Evolutionary conservation across 2,888 invertebrate species (phyloP).

Genomic region (Cheilosia soror): DNA sequence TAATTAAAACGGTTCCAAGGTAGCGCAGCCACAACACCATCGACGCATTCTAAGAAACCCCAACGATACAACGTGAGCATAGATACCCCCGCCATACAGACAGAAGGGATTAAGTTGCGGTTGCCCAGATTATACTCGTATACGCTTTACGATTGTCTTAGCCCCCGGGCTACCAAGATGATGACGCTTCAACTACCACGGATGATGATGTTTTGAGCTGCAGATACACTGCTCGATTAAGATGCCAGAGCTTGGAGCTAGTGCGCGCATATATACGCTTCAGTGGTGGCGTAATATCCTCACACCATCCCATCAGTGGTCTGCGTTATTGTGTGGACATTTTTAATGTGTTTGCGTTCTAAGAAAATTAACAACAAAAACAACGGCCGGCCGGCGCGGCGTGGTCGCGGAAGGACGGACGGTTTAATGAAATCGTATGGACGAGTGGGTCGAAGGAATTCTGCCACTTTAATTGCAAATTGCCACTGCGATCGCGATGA

Average conservation of each 20-base stretch:
- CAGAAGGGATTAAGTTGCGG: no score
- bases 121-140: neutral
- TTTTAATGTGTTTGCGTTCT: constrained; percentile 61
- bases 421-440: constrained; percentile 36
- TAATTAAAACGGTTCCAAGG: constrained; percentile 71
- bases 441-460: constrained; percentile 57
- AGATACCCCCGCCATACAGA: constrained; percentile 3
- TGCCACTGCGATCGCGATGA: constrained; percentile 19
- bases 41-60: constrained; percentile 32
- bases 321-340: constrained; percentile 44
- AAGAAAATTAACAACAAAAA: constrained; percentile 37
- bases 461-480: constrained; percentile 60
- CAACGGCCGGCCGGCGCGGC: neutral
- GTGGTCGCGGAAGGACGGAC: neutral
- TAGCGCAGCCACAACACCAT: constrained; percentile 27
- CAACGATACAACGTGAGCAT: neutral
- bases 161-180: constrained; percentile 22
- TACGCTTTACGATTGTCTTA: constrained; percentile 27
- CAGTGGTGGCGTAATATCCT: constrained; percentile 19
- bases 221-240: constrained; percentile 43
- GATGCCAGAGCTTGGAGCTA: constrained; percentile 14
- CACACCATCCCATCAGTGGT: neutral
- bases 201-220: constrained; percentile 31
- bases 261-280: neutral
- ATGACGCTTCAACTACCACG: constrained; percentile 7